Base-by-base conservation (phyloP, 2,113 vertebrate species). In the Phocoena sinus region DNA sequence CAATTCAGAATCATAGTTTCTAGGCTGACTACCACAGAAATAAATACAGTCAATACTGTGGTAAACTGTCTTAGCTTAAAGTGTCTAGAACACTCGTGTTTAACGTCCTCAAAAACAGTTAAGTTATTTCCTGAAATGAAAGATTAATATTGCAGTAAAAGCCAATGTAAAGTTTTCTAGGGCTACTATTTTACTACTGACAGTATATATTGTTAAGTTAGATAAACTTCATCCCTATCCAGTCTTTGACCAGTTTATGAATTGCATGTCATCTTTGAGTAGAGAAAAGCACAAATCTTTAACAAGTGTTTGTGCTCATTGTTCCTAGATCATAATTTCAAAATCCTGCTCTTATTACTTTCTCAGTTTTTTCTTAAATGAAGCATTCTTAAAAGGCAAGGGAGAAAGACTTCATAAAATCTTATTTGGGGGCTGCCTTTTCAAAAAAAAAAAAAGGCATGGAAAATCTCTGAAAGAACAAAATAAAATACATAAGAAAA, bases 291-390 rank as follows among this genome's bases (percentile, higher is more conserved):
- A 79, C 77, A 25, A 58, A 28, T 3, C 92, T 56, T 96, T 91
- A 71, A 65, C 0, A 97, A 95, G 73, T 77, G 47, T 95, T 89
- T 77, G 14, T 38, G 77, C 15, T 97, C 25, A 68, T 33, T 68
- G 86, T 88, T 83, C 38, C 41, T 2, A 26, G 62, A 70, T 77
- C 36, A 96, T 33, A 91, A 88, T 96, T 97, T 97, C 77, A 81
- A 98, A 96, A 96, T 91, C 23, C 74, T 97, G 60, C 18, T 88
- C 60, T 86, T 62, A 97, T 63, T 44, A 95, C 91, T 94, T 95
- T 95, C 80, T 60, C 92, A 96, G 86, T 80, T 50, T 77, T 50
- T 50, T 33, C 33, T 53, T 17, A 94, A 96, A 87, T 81, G 76
- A 0, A 86, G 33, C 38, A 95, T 8, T 90, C 31, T 38, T 97